Conservation (phyloP, 2,888 invertebrate species). For the Chymomyza procnemis region DNA sequence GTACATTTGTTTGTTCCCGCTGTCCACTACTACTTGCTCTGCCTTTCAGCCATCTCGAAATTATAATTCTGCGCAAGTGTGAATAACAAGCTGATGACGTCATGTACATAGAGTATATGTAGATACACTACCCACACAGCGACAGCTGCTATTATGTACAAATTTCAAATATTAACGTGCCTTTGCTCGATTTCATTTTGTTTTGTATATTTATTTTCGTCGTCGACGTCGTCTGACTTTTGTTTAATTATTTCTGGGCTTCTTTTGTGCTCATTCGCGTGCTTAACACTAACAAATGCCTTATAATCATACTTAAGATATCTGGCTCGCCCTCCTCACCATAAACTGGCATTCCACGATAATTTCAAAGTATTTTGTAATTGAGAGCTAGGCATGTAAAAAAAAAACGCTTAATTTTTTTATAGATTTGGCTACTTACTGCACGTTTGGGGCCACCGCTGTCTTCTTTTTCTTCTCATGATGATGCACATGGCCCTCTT, state of each 20-base stretch:
- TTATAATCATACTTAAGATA: not conserved
- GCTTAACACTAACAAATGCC: not conserved
- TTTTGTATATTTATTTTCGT: slow-evolving; percentile 17
- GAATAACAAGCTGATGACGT: slow-evolving; percentile 60
- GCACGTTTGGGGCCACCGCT: slow-evolving; percentile 66
- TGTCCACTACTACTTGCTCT: not conserved
- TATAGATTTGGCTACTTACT: slow-evolving; percentile 74
- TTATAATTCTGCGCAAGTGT: slow-evolving; percentile 46
- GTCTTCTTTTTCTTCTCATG: slow-evolving; percentile 78
- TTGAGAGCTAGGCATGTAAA: not conserved
- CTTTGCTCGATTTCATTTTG: not conserved
- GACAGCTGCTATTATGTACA: slow-evolving; percentile 9
- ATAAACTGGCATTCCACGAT: not conserved
- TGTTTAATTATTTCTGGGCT: slow-evolving; percentile 13
- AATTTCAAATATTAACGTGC: slow-evolving; percentile 15
- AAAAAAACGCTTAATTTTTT: too few species aligned
- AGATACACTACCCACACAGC: slow-evolving; percentile 2
- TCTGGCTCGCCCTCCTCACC: not conserved
- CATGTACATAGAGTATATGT: slow-evolving; percentile 34
- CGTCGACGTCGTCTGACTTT: slow-evolving; percentile 5
- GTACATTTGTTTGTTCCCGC: not conserved
- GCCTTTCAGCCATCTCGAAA: slow-evolving; percentile 25
- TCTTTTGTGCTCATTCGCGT: not conserved
- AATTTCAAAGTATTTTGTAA: slow-evolving; percentile 4
- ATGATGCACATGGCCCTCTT: slow-evolving; percentile 80